Percentiles rank a stretch among this genome's conserved stretches.
Conservation (phyloP, 2,797 vertebrate species). For the Xenops minutus region DNA sequence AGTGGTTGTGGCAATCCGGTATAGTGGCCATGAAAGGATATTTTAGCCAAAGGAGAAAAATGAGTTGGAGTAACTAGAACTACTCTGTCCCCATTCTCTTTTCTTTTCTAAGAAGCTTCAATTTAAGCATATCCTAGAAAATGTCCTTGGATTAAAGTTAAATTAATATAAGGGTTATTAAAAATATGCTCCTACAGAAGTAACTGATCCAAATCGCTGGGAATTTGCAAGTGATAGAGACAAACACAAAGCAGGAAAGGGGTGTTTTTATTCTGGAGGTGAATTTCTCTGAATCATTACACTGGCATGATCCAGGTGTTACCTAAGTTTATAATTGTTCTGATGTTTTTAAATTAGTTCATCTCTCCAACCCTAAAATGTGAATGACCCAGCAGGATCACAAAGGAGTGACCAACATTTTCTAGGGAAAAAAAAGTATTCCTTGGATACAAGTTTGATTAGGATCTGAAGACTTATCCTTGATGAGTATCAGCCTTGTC, state of each 20-base stretch:
- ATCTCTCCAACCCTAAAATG: neutral
- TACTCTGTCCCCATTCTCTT: neutral
- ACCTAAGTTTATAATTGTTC: neutral
- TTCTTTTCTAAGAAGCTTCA: neutral
- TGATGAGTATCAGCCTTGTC: neutral
- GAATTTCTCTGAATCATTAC: neutral
- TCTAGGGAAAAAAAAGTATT: neutral
- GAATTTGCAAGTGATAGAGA: neutral
- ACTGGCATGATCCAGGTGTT: neutral
- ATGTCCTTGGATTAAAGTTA: neutral
- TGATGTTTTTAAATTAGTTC: neutral
- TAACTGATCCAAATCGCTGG: neutral
- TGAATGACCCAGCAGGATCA: neutral
- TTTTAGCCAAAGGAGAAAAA: neutral
- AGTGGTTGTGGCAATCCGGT: neutral
- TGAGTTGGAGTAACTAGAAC: neutral
- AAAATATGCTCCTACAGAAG: neutral
- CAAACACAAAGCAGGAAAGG: neutral
- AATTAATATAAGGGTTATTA: neutral
- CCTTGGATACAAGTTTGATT: neutral
- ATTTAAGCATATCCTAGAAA: neutral
- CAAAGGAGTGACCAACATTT: neutral
- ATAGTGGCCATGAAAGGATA: neutral
- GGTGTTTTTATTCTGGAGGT: neutral
- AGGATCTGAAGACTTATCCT: neutral